Conservation (phyloP, 2,113 vertebrate genomes). For the Heterochromis multidens region DNA sequence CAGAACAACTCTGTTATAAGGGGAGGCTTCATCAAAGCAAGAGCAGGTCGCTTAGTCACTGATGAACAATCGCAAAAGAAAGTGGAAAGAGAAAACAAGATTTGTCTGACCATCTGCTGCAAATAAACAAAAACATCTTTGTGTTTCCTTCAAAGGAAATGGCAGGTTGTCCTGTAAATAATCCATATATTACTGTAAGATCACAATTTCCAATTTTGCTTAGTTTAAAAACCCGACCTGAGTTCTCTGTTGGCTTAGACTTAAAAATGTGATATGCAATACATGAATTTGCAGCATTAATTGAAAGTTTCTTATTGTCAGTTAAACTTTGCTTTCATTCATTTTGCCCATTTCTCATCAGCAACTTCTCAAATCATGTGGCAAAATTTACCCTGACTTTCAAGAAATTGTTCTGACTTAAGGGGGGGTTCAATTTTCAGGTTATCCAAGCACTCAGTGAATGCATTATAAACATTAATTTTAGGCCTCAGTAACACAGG, state of each 20-base stretch:
- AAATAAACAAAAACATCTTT: not conserved
- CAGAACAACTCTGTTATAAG: not conserved
- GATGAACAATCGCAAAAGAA: not conserved
- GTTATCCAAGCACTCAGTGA: not conserved
- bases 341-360: not conserved
- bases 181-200: not conserved
- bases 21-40: not conserved
- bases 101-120: not conserved
- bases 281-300: not conserved
- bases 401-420: not conserved
- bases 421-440: not conserved
- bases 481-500: not conserved
- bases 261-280: not conserved
- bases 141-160: not conserved
- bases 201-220: not conserved
- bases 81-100: conserved; percentile 4
- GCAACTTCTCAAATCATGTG: fast-evolving
- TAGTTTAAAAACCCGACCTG: not conserved
- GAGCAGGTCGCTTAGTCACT: not conserved
- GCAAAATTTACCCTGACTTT: not conserved
- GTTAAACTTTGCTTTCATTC: not conserved
- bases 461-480: not conserved
- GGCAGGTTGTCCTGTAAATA: not conserved
- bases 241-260: not conserved
- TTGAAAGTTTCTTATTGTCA: not conserved